Conservation (phyloP, 1,140 invertebrate species). For the Drosophila pandora region DNA sequence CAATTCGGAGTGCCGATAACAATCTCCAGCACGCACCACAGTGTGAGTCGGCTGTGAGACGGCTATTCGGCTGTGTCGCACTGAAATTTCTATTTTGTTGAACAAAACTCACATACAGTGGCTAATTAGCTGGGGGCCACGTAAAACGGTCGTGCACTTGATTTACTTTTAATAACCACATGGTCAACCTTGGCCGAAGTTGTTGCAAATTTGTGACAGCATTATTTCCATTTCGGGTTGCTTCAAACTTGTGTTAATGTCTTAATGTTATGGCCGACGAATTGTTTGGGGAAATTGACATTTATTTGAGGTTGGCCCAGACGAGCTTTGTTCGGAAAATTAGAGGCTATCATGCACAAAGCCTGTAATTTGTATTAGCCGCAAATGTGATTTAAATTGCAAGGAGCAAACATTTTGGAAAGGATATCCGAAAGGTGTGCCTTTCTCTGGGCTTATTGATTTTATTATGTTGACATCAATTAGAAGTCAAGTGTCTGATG, state of each 20-base stretch:
- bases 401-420: constrained; percentile 16
- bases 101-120: constrained; percentile 19
- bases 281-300: constrained; percentile 65
- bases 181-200: constrained; percentile 24
- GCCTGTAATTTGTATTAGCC: constrained; percentile 57
- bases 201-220: constrained; percentile 54
- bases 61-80: not conserved
- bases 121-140: constrained; percentile 58
- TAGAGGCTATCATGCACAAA: constrained; percentile 46
- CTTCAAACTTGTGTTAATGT: constrained; percentile 43
- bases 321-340: constrained; percentile 38
- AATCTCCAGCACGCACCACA: constrained; percentile 73
- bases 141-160: constrained; percentile 62
- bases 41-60: constrained; percentile 12
- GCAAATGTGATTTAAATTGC: constrained; percentile 75
- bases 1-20: constrained; percentile 64
- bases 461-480: constrained; percentile 20
- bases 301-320: constrained; percentile 52
- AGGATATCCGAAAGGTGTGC: constrained; percentile 11
- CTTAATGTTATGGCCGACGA: constrained; percentile 47
- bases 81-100: constrained; percentile 1
- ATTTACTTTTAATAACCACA: constrained; percentile 73
- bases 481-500: constrained; percentile 1
- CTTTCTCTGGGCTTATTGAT: constrained; percentile 36
- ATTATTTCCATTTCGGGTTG: constrained; percentile 31